Conservation (phyloP, 23 tunicate genomes). For the Ascidia mentula region DNA sequence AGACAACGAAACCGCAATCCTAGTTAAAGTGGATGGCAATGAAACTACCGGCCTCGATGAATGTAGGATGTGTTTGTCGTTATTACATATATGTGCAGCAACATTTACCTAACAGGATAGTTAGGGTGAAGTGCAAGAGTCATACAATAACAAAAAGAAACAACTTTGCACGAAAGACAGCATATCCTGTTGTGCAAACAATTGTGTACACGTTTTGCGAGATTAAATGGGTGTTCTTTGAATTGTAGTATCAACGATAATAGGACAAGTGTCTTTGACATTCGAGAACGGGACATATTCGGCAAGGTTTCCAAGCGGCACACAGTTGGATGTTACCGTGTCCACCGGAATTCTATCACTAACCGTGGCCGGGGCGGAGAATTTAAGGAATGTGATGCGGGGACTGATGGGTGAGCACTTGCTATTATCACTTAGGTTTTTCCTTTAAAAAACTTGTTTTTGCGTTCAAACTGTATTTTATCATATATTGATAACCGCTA, state of each 20-base stretch:
- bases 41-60: too few species aligned
- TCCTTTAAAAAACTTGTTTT: too few species aligned
- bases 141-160: too few species aligned
- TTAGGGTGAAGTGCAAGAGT: too few species aligned
- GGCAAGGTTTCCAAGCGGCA: neutral
- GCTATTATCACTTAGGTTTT: neutral
- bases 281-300: neutral
- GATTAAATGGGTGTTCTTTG: neutral
- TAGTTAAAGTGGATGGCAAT: conserved; percentile 28
- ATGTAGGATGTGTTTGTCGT: too few species aligned
- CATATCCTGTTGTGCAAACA: too few species aligned
- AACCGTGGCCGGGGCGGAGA: neutral
- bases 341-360: neutral
- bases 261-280: conserved; percentile 16
- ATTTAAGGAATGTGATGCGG: neutral
- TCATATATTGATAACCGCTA: too few species aligned
- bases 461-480: too few species aligned
- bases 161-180: too few species aligned
- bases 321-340: neutral
- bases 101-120: too few species aligned
- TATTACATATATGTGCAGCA: too few species aligned
- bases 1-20: conserved; percentile 22
- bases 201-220: too few species aligned
- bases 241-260: neutral
- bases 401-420: neutral